Evolutionary conservation across 2,888 invertebrate species (phyloP).

Genomic region (Leptopilina myrica): DNA sequence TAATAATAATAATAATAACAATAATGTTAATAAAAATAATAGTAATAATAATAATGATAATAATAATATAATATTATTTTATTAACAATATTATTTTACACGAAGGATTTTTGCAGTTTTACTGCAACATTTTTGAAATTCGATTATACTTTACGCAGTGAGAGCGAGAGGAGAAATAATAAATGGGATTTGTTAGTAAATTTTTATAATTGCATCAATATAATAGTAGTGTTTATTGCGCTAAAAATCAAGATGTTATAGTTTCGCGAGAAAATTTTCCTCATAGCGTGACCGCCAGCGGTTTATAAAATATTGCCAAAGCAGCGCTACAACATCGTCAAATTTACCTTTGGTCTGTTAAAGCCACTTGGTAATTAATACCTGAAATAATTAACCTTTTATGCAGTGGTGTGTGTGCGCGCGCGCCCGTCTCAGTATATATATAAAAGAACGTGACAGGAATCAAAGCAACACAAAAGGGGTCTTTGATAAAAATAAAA

Average conservation of each 20-base stretch:
- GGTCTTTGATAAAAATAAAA: conserved; percentile 13
- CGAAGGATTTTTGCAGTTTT: too few relatives aligned
- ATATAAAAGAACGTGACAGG: conserved; percentile 22
- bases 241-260: neutral
- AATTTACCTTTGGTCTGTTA: conserved; percentile 6
- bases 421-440: neutral
- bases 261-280: neutral
- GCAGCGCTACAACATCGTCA: conserved; percentile 20
- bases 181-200: too few relatives aligned
- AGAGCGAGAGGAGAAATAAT: too few relatives aligned
- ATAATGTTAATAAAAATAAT: too few relatives aligned
- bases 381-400: conserved; percentile 18
- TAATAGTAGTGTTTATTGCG: too few relatives aligned
- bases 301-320: conserved; percentile 10
- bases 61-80: too few relatives aligned
- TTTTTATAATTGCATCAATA: too few relatives aligned
- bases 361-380: conserved; percentile 18
- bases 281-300: neutral
- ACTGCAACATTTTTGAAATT: too few relatives aligned
- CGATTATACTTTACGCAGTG: too few relatives aligned
- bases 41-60: too few relatives aligned
- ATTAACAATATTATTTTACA: too few relatives aligned
- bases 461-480: conserved; percentile 22
- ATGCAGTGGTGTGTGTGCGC: neutral
- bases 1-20: too few relatives aligned